These are phyloP conservation scores for Acanthococcus lagerstroemiae DNA, from an alignment of 2,888 invertebrate genomes.

Conservation along the genomic window DNA sequence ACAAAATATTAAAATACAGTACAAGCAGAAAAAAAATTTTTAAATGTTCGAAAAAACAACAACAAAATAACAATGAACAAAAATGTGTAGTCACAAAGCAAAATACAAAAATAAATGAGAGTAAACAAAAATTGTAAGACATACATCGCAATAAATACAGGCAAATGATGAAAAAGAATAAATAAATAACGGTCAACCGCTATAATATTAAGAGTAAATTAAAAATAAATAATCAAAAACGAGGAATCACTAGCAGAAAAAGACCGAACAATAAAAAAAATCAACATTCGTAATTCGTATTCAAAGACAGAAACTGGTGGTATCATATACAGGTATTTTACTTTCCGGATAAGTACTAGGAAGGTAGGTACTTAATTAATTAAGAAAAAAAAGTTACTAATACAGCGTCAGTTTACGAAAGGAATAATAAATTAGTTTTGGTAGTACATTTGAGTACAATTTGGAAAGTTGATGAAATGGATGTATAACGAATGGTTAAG, in stretches of 20 bases:
- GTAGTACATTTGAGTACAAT: too few species aligned
- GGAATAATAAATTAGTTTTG: too few species aligned
- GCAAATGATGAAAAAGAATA: conserved; percentile 2
- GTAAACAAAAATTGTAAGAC: not conserved
- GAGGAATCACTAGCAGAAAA: not conserved
- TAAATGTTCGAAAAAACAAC: conserved; percentile 10
- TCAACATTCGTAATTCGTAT: not conserved
- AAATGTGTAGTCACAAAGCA: conserved; percentile 16
- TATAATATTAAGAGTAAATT: conserved; percentile 9
- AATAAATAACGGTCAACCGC: not conserved
- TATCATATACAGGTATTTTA: too few species aligned
- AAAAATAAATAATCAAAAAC: not conserved
- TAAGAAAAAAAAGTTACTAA: too few species aligned
- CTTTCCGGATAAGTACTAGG: too few species aligned
- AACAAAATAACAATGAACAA: not conserved
- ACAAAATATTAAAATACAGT: conserved; percentile 16
- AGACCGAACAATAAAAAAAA: not conserved
- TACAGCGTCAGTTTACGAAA: too few species aligned
- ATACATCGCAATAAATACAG: conserved; percentile 14
- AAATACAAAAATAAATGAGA: conserved; percentile 1
- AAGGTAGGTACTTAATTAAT: too few species aligned
- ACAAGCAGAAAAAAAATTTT: conserved; percentile 3
- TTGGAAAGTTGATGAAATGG: too few species aligned
- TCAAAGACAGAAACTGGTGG: not conserved
- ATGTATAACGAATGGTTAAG: too few species aligned